phyloP scores from a whole-genome alignment of 2,797 vertebrate genomes.

The Eidolon dupreanum region DNA sequence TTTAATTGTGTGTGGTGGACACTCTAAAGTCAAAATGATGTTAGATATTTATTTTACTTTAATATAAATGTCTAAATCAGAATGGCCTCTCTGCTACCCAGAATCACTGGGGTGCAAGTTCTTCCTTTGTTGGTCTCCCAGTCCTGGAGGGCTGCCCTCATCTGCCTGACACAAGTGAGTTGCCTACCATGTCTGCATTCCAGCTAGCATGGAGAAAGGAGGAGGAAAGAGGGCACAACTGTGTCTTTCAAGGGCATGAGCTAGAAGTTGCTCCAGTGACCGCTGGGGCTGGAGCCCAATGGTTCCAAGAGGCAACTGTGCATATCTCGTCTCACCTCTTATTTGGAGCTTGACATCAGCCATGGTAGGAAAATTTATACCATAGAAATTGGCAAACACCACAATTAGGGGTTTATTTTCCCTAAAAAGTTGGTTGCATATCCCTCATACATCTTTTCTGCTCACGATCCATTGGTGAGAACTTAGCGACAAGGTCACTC shows the following conservation, averaged over 20 bases:
- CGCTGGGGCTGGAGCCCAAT: neutral
- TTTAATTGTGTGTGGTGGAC: neutral
- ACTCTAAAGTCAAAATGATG: neutral
- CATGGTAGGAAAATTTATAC: neutral
- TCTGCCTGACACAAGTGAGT: neutral
- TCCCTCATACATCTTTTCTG: neutral
- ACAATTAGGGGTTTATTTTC: neutral
- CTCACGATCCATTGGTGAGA: neutral
- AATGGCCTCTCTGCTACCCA: neutral
- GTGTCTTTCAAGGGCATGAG: neutral
- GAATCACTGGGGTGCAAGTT: neutral
- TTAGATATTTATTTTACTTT: neutral
- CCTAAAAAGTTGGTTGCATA: neutral
- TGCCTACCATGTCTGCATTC: neutral
- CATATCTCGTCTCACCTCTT: neutral
- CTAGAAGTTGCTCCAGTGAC: neutral
- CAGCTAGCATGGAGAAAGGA: neutral
- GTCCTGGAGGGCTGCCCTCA: neutral
- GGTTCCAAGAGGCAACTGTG: neutral
- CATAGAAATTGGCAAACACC: neutral
- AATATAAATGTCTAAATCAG: neutral
- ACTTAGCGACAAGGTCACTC: neutral
- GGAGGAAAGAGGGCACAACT: fast-evolving
- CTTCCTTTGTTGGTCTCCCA: neutral
- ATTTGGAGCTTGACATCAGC: neutral